Evolutionary conservation across 2,888 invertebrate species (phyloP), one percentile per base, ranked within the genome.

Genomic region (Heliconius hortense): DNA sequence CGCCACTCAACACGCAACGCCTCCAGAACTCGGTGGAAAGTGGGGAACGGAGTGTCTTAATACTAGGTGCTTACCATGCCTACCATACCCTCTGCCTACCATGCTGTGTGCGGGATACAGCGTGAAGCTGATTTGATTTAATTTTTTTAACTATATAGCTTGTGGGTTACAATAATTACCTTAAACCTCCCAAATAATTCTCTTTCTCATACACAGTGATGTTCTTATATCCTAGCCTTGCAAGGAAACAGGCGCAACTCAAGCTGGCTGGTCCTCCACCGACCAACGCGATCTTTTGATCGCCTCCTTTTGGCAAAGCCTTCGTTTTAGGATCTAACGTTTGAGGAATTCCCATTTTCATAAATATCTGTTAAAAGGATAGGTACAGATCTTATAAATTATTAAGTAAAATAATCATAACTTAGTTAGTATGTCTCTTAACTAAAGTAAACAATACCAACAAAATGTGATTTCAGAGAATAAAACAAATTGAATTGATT

Each of bases 231-330:
- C 99, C 99, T 24, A 99, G 93, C 31, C 99, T 95, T 0, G 97
- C 99, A 26, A 99, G 93, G 92, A 98, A 99, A 24, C 99, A 98
- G 1, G 99, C 99, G 86, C 99, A 99, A 15, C 99, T 99, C 74
- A 99, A 95, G 13, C 98, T 98, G 5, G 99, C 98, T 0, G 99
- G 99, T 0, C 99, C 99, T 79, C 98, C 99, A 0, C 99, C 99
- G 11, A 99, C 86, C 43, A 99, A 88, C 0, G 97, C 98, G 71
- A 99, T 97, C 89, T 96, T 97, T 11, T 95, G 94, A 15, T 94
- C 85, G 18, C 96, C 95, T 77, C 95, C 95, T 78, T 90, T 95
- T 0, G 94, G 94, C 31, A 95, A 85, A 0, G 92, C 90, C 80
- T 95, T 94, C 26, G 95, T 95, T 53, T 95, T 95, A 0, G 98